These are phyloP conservation scores for Ceriagrion tenellum DNA, from an alignment of 2,888 invertebrate species.

Conservation along the genomic window DNA sequence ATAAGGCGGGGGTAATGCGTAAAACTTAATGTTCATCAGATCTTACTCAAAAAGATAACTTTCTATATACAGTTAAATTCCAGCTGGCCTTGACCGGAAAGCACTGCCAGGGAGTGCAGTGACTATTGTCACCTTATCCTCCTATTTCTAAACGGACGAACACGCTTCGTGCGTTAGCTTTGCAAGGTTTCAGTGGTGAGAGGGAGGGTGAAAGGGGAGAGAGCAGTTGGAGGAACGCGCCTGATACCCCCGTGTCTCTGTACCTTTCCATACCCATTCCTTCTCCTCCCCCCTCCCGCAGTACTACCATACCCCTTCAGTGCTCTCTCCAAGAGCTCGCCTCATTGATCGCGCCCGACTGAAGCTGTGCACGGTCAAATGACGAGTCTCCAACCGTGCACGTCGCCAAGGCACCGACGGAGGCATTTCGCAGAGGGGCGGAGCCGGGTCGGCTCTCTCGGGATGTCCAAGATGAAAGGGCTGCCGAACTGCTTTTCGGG, in stretches of 20 bases:
- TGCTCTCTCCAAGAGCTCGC: background rate
- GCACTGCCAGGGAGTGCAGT: too few species aligned
- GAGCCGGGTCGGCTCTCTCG: background rate
- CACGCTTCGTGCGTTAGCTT: too few species aligned
- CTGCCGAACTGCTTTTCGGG: background rate
- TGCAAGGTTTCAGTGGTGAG: too few species aligned
- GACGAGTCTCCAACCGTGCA: background rate
- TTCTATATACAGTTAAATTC: too few species aligned
- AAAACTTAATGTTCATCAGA: too few species aligned
- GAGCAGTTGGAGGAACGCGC: background rate
- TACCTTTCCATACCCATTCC: background rate
- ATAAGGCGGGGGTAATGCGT: too few species aligned
- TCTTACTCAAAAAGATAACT: too few species aligned
- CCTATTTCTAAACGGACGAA: too few species aligned
- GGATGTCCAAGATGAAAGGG: background rate
- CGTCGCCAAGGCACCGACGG: background rate
- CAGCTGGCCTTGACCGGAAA: too few species aligned
- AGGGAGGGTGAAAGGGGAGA: background rate
- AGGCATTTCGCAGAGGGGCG: background rate
- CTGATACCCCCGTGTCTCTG: background rate
- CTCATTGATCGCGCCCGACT: slow-evolving; percentile 17
- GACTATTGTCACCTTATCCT: too few species aligned
- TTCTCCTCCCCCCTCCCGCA: background rate
- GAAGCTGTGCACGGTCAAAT: slow-evolving; percentile 42
- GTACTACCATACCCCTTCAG: too few species aligned